Conservation (phyloP, 2,888 invertebrate genomes). For the Tanypteryx hageni region DNA sequence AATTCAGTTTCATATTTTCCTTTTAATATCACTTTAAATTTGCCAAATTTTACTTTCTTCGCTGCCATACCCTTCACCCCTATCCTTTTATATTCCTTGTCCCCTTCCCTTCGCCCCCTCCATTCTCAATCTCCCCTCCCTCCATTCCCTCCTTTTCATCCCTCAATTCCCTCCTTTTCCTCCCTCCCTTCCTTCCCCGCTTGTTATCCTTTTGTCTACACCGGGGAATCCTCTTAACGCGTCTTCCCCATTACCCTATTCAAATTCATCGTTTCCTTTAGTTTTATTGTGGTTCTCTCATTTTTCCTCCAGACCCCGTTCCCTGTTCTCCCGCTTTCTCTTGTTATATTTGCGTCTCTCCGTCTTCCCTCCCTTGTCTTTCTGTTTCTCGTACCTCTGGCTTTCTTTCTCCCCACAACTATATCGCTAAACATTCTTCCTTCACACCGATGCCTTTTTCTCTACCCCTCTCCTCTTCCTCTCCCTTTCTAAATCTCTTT, state of each 20-base stretch:
- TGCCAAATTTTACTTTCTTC: no score
- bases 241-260: conserved; percentile 20
- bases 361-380: background rate
- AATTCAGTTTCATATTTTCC: background rate
- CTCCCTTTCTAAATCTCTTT: no score
- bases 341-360: background rate
- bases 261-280: conserved; percentile 39
- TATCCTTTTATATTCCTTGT: no score
- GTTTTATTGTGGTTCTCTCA: background rate
- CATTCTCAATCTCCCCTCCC: no score
- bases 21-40: background rate
- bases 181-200: background rate
- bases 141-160: background rate
- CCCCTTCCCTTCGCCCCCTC: no score
- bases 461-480: background rate
- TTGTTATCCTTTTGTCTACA: background rate
- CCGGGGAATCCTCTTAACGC: background rate
- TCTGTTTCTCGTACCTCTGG: background rate
- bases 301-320: background rate
- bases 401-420: background rate
- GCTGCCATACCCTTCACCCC: no score
- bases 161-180: no score
- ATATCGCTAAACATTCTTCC: background rate
- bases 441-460: background rate
- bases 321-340: background rate